phyloP scores from a whole-genome alignment of 1,140 invertebrate genomes.

The Babylonia areolata region DNA sequence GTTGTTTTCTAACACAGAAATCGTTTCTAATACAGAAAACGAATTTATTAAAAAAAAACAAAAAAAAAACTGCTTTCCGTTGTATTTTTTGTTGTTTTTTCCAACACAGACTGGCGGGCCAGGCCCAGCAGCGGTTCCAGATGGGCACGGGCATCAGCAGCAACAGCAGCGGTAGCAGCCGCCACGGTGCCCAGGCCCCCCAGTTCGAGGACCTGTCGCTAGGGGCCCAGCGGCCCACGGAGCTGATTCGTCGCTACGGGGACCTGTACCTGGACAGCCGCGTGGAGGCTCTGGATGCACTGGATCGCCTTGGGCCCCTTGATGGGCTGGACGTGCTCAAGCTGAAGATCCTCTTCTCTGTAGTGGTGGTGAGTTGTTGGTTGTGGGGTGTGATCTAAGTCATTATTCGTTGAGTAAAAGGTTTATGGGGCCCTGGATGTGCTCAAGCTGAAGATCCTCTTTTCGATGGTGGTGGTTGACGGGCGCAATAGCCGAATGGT shows the following conservation, averaged over 20 bases:
- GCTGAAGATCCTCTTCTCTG: conserved; percentile 94
- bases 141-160: conserved; percentile 49
- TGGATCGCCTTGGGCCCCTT: conserved; percentile 86
- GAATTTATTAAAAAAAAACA: no score
- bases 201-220: conserved; percentile 73
- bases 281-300: conserved; percentile 88
- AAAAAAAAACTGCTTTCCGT: no score
- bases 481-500: no score
- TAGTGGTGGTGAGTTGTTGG: conserved; percentile 90
- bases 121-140: conserved; percentile 73
- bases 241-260: conserved; percentile 86
- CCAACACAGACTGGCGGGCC: conserved; percentile 73
- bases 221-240: conserved; percentile 71
- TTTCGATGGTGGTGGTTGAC: conserved; percentile 79
- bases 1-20: no score
- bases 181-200: no score
- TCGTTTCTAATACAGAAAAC: no score
- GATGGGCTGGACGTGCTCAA: conserved; percentile 90
- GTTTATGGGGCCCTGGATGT: conserved; percentile 87
- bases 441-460: conserved; percentile 94
- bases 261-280: conserved; percentile 86
- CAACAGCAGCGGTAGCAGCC: no score
- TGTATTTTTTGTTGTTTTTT: no score
- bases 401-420: no score
- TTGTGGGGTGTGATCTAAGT: no score